Base-by-base conservation (phyloP, 2,888 invertebrate species). In the Notocelia uddmanniana region DNA sequence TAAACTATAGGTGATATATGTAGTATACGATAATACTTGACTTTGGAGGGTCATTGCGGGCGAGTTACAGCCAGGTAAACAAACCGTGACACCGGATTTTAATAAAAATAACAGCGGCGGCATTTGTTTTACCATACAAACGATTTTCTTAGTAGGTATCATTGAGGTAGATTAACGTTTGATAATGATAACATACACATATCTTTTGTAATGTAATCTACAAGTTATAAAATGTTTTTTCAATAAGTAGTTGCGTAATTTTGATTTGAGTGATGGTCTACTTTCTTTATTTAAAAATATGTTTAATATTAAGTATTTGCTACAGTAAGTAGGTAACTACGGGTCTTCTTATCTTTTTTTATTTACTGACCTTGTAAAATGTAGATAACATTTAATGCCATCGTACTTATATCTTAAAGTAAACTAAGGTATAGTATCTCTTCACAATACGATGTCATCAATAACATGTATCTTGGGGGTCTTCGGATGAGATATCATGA, bases 1-100 rank as follows among this genome's bases (percentile, higher is more conserved):
- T 48, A n/a, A 64, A 2, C 13, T 15, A 18, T 62, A 50, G n/a
- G 21, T 58, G 26, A 21, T 31, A 18, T 34, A 31, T 55, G 19
- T 18, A 45, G 21, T 68, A 11, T 48, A 50, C 58, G 58, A 50
- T 68, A 68, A 57, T 50, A 68, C 58, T 50, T 68, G 68, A 68
- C 68, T 58, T 68, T 68, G 68, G 50, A 34, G 58, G 68, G 68
- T 68, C 68, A 68, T 10, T 58, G 58, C 68, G 58, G 34, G 34
- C 68, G 66, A 55, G 52, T 52, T 66, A 55, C 54, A 19, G 21
- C 50, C 58, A 59, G 41, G 50, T 60, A 68, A 68, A 68, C 60
- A 66, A 26, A 55, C 37, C 37, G 52, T 19, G 66, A 66, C 55
- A 57, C 55, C 66, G 66, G 45, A 55, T 55, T 66, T 57, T 66